phyloP scores from a whole-genome alignment of 2,797 vertebrate genomes.

The Enteromius viviparus region DNA sequence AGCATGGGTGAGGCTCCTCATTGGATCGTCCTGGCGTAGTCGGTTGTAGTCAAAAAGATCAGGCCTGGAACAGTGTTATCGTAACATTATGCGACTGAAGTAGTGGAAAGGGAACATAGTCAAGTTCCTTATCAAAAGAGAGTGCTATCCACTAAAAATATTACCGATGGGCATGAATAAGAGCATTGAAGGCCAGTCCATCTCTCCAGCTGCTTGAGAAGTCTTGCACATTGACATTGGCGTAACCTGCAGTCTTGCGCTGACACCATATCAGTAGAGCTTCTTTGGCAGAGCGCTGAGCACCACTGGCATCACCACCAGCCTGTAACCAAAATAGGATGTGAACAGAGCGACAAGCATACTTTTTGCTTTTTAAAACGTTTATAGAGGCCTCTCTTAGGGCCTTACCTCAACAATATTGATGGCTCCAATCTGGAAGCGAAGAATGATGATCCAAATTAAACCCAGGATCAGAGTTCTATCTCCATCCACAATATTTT shows the following conservation, averaged over 20 bases:
- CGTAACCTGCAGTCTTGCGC: constrained; percentile 84
- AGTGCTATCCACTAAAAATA: background rate
- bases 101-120: background rate
- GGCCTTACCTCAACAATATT: constrained; percentile 82
- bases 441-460: constrained; percentile 93
- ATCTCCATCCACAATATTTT: constrained; percentile 92
- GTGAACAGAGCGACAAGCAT: background rate
- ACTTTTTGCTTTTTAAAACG: background rate
- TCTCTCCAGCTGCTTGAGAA: constrained; percentile 90
- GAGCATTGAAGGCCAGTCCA: constrained; percentile 88
- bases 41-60: constrained; percentile 84
- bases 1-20: constrained; percentile 80
- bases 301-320: constrained; percentile 76
- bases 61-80: constrained; percentile 73
- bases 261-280: constrained; percentile 92
- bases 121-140: background rate
- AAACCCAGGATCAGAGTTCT: constrained; percentile 88
- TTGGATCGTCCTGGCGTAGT: constrained; percentile 71
- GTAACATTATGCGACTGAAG: background rate
- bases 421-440: constrained; percentile 89
- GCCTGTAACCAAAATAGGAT: constrained; percentile 68
- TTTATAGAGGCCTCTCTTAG: background rate
- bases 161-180: constrained; percentile 89
- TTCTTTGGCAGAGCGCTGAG: constrained; percentile 85
- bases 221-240: constrained; percentile 83